Base-by-base conservation (phyloP, 2,888 invertebrate genomes). In the Eumacrocentrus americanus region DNA sequence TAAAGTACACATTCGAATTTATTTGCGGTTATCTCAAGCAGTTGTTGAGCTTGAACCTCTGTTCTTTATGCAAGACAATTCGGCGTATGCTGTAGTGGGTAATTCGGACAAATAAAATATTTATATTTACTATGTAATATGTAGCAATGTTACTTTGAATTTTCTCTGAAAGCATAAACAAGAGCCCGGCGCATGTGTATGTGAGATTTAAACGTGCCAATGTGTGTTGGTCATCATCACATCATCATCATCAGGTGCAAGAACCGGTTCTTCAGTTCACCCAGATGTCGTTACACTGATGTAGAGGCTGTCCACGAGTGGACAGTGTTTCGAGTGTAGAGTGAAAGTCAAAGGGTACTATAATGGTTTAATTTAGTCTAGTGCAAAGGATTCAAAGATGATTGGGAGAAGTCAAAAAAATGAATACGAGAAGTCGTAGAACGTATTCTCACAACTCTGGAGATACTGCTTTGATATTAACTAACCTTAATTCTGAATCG, bases 221-320 rank as follows among this genome's bases (percentile, higher is more conserved):
- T 34, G 35, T 44, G 44, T 54, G 25, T 6, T 12, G 25, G 22
- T 44, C 44, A 51, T 44, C 37, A 42, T n/a, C n/a, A n/a, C n/a
- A n/a, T n/a, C n/a, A n/a, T 12, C 22, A 14, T 44, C 44, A 51
- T 53, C 37, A 46, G 44, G 38, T 59, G 38, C 12, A 16, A 37
- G 46, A 59, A 59, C 58, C 58, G 58, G 58, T 59, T 53, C 37
- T 59, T 46, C 52, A 46, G 12, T 44, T 46, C 20, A 54, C 44
- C 54, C 54, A 54, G 44, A 50, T 57, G 58, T 59, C 58, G 46
- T 53, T 59, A 52, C 53, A 35, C 38, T 53, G 46, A 14, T 6
- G 12, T 20, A 18, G 38, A 22, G 51, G 35, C 35, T 37, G 51
- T 37, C 22, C 18, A 18, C 18, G 20, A 37, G 16, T 22, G 37